A percentile compares a stretch with the other conserved stretches of the same genome.
Conservation (phyloP, 2,113 vertebrate genomes). For the Eurystomus gularis region DNA sequence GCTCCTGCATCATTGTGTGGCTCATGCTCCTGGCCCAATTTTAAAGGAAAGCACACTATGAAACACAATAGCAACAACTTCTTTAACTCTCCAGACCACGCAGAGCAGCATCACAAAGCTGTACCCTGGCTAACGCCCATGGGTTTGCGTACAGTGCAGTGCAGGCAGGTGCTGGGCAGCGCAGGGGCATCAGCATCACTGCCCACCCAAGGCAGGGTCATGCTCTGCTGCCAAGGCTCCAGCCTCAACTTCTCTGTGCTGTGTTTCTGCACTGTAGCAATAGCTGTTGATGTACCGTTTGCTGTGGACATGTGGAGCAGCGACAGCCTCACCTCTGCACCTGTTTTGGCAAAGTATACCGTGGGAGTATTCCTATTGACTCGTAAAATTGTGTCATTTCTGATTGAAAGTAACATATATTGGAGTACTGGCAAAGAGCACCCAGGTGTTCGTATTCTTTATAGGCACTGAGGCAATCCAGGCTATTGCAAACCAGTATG, state of each 20-base stretch:
- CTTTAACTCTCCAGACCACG: background rate
- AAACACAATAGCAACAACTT: background rate
- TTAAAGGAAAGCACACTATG: background rate
- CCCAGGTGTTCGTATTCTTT: background rate
- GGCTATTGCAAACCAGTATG: background rate
- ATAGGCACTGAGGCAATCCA: background rate
- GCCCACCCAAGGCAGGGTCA: background rate
- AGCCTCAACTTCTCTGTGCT: background rate
- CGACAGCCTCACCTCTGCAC: background rate
- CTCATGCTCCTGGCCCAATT: background rate
- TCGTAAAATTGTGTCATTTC: background rate
- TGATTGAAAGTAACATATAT: background rate
- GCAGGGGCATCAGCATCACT: accelerated
- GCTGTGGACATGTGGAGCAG: background rate
- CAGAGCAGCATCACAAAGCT: background rate
- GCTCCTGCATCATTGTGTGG: background rate
- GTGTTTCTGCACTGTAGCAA: background rate
- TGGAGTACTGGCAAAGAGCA: background rate
- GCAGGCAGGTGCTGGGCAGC: background rate
- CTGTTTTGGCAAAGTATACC: background rate
- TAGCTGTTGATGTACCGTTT: background rate
- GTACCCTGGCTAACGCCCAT: accelerated
- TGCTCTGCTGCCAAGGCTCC: background rate
- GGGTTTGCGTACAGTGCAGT: background rate
- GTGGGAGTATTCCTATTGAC: background rate